Evolutionary conservation across 2,888 invertebrate genomes (phyloP), one percentile per base, ranked within the genome.

Genomic region (Octonoba sinensis): DNA sequence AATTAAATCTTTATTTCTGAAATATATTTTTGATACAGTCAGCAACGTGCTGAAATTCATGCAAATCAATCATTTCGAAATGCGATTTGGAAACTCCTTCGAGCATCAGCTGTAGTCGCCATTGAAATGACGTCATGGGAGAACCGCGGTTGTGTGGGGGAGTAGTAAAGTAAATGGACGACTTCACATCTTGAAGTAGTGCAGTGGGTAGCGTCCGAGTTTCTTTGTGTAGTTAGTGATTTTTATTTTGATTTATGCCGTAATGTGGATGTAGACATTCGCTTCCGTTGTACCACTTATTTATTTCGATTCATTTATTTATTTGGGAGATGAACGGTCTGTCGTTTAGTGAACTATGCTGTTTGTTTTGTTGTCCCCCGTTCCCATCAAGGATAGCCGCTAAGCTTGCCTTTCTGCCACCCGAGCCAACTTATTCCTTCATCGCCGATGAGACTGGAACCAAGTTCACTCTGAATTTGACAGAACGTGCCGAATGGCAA

Each of bases 291-390:
- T 11, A 6, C 36, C 36, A 6, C 36, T 36, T 11, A 36, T 36
- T 36, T 36, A 36, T 36, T 36, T 13, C 20, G 20, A 8, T 18
- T 22, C 20, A 57, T 20, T 18, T 57, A 57, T 57, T 62, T 27
- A 16, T 22, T 20, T 27, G 20, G 51, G 72, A 78, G 64, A 85
- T 85, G 85, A 85, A 85, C 69, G 85, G 85, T 51, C 70, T 85
- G 72, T 85, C 85, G n/a, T 84, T 85, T 47, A 85, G 85, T 92
- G 99, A 99, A 91, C 92, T 99, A 89, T 99, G 99, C 92, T 98
- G 97, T 91, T 92, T 99, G 90, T 99, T 99, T 91, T 99, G 99
- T 92, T 99, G 99, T 92, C 99, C 99, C 88, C 99, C 99, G 88
- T 98, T 96, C 91, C 99, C 99, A 86, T 96, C 97, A 87, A 93